Evolutionary conservation across 2,113 vertebrate species (phyloP).

Genomic region (Camelus bactrianus): DNA sequence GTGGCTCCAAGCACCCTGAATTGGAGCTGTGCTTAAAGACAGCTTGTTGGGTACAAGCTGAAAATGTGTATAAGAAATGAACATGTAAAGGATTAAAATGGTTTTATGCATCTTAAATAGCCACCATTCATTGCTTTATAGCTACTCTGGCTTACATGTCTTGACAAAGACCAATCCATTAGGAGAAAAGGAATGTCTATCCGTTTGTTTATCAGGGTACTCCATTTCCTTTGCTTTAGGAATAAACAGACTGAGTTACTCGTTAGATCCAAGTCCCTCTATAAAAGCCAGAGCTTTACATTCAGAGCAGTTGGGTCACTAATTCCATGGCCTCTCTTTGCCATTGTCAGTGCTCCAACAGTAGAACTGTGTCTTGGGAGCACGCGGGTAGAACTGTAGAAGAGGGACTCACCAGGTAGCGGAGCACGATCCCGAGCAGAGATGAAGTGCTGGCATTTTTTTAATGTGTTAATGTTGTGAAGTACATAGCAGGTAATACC

Average conservation of each 20-base stretch:
- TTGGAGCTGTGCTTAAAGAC: neutral
- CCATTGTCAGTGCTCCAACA: neutral
- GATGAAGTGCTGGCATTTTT: neutral
- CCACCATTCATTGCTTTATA: neutral
- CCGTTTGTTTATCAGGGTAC: neutral
- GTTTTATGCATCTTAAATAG: neutral
- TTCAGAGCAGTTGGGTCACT: neutral
- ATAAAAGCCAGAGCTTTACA: slow-evolving; percentile 1
- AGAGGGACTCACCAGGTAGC: neutral
- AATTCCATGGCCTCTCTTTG: neutral
- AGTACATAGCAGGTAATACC: neutral
- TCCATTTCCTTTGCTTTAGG: slow-evolving; percentile 19
- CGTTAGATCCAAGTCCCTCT: neutral
- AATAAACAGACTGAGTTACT: neutral
- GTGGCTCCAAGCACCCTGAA: neutral
- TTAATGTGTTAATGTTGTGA: neutral
- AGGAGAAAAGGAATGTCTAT: neutral
- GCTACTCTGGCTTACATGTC: neutral
- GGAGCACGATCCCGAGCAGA: neutral
- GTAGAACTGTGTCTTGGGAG: neutral
- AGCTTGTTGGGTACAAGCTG: neutral
- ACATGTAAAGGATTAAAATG: neutral
- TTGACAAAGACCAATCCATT: neutral
- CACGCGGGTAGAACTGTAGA: neutral
- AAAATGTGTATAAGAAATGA: slow-evolving; percentile 5